Percentiles rank a stretch among this genome's conserved stretches.
Conservation (phyloP, 1,140 invertebrate genomes). For the Araneus ventricosus region DNA sequence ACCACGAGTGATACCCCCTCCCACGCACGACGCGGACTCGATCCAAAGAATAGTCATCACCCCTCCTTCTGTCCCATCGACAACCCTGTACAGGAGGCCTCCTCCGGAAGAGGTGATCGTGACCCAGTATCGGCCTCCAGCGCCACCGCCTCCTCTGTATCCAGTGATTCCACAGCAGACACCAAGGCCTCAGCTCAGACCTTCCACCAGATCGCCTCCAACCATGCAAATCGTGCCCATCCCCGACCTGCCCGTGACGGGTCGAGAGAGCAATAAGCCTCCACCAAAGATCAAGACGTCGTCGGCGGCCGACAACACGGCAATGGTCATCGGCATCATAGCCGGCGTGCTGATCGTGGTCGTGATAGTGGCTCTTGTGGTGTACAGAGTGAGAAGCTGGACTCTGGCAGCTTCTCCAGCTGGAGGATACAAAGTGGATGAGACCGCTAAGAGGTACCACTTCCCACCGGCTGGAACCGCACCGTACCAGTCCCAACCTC, state of each 20-base stretch:
- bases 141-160: slow-evolving; percentile 26
- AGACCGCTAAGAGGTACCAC: slow-evolving; percentile 60
- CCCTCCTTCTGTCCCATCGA: slow-evolving; percentile 27
- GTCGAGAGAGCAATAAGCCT: slow-evolving; percentile 72
- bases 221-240: slow-evolving; percentile 66
- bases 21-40: slow-evolving; percentile 61
- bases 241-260: slow-evolving; percentile 57
- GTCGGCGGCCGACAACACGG: slow-evolving; percentile 79
- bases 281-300: slow-evolving; percentile 65
- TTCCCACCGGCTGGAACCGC: slow-evolving; percentile 65
- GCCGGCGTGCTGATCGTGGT: slow-evolving; percentile 94
- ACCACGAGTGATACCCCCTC: slow-evolving; percentile 53
- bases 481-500: slow-evolving; percentile 57
- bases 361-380: slow-evolving; percentile 92
- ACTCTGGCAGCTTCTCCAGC: slow-evolving; percentile 85
- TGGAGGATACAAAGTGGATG: slow-evolving; percentile 57
- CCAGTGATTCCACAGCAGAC: slow-evolving; percentile 54
- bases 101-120: slow-evolving; percentile 57
- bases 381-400: slow-evolving; percentile 93
- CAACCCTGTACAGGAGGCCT: not conserved
- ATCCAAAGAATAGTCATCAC: slow-evolving; percentile 37
- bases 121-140: slow-evolving; percentile 42
- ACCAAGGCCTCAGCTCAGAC: slow-evolving; percentile 11
- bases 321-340: slow-evolving; percentile 92
- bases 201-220: slow-evolving; percentile 47